phyloP scores from a whole-genome alignment of 2,888 invertebrate genomes.

The Monoplex corrugatus region DNA sequence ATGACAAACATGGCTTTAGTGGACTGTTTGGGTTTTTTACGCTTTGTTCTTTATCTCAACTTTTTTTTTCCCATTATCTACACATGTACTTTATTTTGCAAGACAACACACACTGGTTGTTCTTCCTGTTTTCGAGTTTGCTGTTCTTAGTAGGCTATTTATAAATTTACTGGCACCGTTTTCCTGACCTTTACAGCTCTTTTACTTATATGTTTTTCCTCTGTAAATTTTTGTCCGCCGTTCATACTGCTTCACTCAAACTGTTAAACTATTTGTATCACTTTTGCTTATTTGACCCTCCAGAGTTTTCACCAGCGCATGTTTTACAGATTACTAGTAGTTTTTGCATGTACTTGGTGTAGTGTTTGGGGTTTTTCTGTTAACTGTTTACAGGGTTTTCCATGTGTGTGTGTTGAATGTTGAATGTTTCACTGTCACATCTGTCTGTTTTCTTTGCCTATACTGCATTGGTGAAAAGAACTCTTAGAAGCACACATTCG shows the following conservation, averaged over 20 bases:
- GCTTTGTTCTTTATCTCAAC: neutral
- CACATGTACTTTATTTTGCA: conserved; percentile 9
- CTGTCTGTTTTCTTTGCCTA: too few relatives aligned
- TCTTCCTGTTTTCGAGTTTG: neutral
- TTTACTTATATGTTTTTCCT: neutral
- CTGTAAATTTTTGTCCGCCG: neutral
- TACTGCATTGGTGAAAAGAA: too few relatives aligned
- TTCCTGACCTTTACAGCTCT: neutral
- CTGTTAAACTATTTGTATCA: neutral
- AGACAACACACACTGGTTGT: neutral
- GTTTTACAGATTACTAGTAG: neutral
- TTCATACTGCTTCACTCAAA: conserved; percentile 21
- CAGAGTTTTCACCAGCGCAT: conserved; percentile 10
- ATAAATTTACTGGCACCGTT: neutral
- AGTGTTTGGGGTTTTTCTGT: neutral
- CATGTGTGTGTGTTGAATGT: neutral
- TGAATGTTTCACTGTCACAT: too few relatives aligned
- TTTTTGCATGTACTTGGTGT: conserved; percentile 24
- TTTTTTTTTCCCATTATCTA: neutral
- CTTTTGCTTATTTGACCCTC: conserved; percentile 1
- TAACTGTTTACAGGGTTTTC: neutral
- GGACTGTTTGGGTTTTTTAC: conserved; percentile 34
- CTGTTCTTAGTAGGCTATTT: neutral
- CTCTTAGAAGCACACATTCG: too few relatives aligned
- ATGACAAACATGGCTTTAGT: conserved; percentile 46